Conservation (phyloP, 2,113 vertebrate genomes). For the Xenotilapia longispinis region DNA sequence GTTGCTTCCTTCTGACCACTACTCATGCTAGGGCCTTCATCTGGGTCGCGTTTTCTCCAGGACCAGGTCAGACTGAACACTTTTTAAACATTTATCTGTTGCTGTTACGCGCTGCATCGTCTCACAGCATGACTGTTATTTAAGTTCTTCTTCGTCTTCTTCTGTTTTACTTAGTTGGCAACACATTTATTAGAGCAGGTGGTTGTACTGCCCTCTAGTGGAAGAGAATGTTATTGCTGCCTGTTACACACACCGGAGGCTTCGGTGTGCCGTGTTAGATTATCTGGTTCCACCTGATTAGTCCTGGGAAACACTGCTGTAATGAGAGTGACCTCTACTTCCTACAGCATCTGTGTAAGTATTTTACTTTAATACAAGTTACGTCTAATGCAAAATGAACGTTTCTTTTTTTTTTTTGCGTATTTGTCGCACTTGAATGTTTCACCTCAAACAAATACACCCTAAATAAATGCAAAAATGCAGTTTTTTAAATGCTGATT, state of each 20-base stretch:
- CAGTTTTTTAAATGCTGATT: background rate
- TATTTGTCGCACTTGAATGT: background rate
- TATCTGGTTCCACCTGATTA: background rate
- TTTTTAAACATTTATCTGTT: background rate
- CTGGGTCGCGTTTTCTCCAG: background rate
- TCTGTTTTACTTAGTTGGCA: background rate
- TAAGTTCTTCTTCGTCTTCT: background rate
- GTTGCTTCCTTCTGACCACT: background rate
- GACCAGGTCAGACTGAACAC: background rate
- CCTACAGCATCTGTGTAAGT: background rate
- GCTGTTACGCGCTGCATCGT: background rate
- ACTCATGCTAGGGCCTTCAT: background rate
- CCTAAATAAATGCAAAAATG: background rate
- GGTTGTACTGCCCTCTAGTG: background rate
- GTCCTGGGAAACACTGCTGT: background rate
- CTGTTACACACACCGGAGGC: accelerated
- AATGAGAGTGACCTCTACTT: background rate
- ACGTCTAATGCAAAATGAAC: background rate
- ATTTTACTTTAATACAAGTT: background rate
- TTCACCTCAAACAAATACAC: background rate
- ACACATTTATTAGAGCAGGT: background rate
- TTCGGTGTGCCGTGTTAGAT: background rate
- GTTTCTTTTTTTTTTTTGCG: accelerated
- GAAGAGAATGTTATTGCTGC: background rate
- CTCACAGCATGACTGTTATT: accelerated